Conservation (phyloP, 2,113 vertebrate species). For the Mungos mungo region DNA sequence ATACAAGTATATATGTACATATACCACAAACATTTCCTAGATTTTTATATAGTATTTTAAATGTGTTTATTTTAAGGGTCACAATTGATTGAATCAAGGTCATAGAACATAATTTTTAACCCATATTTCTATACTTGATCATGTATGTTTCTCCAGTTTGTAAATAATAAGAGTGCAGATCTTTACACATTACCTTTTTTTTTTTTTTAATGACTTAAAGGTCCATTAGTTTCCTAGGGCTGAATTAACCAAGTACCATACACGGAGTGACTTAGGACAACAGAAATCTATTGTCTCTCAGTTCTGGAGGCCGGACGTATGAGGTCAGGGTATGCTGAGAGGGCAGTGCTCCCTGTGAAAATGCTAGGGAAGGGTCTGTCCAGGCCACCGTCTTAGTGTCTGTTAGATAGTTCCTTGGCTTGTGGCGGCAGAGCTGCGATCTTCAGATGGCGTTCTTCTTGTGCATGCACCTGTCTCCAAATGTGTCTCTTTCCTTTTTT, state of each 20-base stretch:
- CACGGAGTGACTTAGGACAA: neutral
- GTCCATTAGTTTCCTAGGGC: neutral
- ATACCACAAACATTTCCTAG: neutral
- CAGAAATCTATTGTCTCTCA: neutral
- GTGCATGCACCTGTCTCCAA: no score
- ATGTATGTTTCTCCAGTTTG: neutral
- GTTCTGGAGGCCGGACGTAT: neutral
- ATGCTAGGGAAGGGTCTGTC: neutral
- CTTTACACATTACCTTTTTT: neutral
- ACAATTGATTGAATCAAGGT: neutral
- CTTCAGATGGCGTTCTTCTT: neutral
- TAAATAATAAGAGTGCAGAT: neutral
- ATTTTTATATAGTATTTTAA: neutral
- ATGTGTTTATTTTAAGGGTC: neutral
- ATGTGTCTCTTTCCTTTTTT: neutral
- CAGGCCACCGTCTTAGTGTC: neutral
- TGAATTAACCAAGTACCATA: neutral
- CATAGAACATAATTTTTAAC: neutral
- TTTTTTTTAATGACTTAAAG: constrained; percentile 1
- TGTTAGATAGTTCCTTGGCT: neutral
- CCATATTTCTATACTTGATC: neutral
- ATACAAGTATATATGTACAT: neutral
- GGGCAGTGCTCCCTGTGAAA: neutral
- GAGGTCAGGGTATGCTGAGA: neutral
- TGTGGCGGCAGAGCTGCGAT: neutral